Conservation (phyloP, 2,113 vertebrate genomes). For the Pedetes capensis region DNA sequence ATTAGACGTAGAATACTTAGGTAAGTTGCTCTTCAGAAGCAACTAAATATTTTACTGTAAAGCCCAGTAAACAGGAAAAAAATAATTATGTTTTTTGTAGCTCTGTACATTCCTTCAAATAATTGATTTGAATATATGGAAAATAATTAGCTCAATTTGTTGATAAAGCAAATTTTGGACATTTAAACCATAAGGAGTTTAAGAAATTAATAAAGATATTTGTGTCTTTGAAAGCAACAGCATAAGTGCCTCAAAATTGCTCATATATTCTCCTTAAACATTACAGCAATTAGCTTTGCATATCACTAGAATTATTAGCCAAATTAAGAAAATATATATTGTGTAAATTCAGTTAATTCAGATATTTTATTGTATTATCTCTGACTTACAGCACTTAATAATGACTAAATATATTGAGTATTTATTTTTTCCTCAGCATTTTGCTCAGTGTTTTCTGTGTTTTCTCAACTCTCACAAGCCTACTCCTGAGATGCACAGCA, state of each 20-base stretch:
- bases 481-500: not conserved
- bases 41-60: constrained; percentile 1
- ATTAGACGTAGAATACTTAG: constrained; percentile 25
- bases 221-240: not conserved
- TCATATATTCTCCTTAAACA: not conserved
- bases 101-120: not conserved
- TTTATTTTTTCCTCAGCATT: not conserved
- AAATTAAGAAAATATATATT: not conserved
- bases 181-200: not conserved
- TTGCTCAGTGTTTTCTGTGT: not conserved
- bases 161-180: not conserved
- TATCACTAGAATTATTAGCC: not conserved
- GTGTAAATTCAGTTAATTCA: not conserved
- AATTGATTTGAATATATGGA: not conserved
- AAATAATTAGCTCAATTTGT: not conserved
- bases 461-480: not conserved
- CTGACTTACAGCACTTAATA: not conserved
- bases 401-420: not conserved
- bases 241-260: not conserved
- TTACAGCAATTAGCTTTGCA: not conserved
- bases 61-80: not conserved
- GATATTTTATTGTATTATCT: not conserved
- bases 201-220: not conserved
- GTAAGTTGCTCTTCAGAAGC: not conserved
- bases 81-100: not conserved